A percentile compares a stretch with the other conserved stretches of the same genome.
Conservation (phyloP, 1,140 invertebrate genomes). For the Drosophila sucinea region DNA sequence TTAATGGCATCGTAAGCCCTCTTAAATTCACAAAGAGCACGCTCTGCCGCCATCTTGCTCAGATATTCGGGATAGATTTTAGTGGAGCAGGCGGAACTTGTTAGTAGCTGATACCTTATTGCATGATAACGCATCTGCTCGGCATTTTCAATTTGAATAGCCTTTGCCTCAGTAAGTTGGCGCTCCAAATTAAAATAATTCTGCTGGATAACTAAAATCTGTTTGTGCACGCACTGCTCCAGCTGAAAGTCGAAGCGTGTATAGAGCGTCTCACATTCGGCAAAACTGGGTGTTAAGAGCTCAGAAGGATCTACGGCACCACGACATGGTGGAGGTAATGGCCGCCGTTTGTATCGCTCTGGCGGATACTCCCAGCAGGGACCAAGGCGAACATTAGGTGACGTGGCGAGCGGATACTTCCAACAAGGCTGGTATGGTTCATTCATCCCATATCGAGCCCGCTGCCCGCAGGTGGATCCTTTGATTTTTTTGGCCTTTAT, state of each 20-base stretch:
- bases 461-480: conserved; percentile 34
- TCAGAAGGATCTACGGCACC: conserved; percentile 36
- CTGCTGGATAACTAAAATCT: conserved; percentile 45
- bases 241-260: conserved; percentile 52
- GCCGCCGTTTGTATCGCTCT: conserved; percentile 45
- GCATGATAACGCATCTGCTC: conserved; percentile 63
- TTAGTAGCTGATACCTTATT: conserved; percentile 50
- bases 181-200: conserved; percentile 16
- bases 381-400: conserved; percentile 30
- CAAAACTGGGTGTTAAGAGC: conserved; percentile 43
- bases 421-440: conserved; percentile 43
- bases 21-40: conserved; percentile 60
- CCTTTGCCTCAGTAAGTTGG: conserved; percentile 29
- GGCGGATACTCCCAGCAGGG: conserved; percentile 71
- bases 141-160: conserved; percentile 42
- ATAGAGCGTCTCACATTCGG: conserved; percentile 47
- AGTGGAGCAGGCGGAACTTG: conserved; percentile 29
- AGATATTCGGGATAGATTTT: conserved; percentile 67
- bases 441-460: conserved; percentile 20
- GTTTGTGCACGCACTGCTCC: conserved; percentile 64
- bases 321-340: conserved; percentile 53
- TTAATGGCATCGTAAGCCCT: conserved; percentile 47
- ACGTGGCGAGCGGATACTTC: conserved; percentile 31
- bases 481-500: conserved; percentile 23
- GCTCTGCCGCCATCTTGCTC: conserved; percentile 55